Evolutionary conservation across 2,113 vertebrate genomes (phyloP), one percentile per base, ranked within the genome.

Genomic region (Colinus virginianus): DNA sequence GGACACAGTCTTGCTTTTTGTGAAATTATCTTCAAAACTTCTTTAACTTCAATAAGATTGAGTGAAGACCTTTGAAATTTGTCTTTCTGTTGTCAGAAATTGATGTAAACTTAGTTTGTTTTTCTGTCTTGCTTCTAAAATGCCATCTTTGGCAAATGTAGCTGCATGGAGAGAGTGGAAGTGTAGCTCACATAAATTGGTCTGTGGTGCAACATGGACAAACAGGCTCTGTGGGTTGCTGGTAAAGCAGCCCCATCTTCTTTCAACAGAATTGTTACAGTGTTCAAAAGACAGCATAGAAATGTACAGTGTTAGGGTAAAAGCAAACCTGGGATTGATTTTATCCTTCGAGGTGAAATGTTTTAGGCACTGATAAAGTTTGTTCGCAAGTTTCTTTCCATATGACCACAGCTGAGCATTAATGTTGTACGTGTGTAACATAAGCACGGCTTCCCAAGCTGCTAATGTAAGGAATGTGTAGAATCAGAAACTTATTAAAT

Each of bases 21-120:
- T 68, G 36, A 80, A 94, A 79, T 71, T 21, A 68, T 15, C n/a
- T 71, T 36, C 12, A 61, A 80, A 94, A 83, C 64, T 56, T 66
- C 9, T 1, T 4, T 43, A 1, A 38, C 8, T 78, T 74, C 5
- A 83, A 28, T 58, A 26, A 16, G 18, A 22, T 6, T 40, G 19
- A 6, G 11, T 34, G 84, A 76, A 90, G 14, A 71, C 30, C 17
- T 78, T 56, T 89, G 70, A 78, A 75, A 64, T 79, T 62, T 90
- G 18, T 38, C 12, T 19, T 78, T 78, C 34, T 81, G 6, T 40
- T 74, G 21, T 0, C 79, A 7, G 59, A 30, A 82, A 83, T 40
- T 79, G 64, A 67, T 75, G 55, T 9, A 56, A 75, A 48, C 25
- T 8, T 78, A 13, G 18, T 22, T 36, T 30, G 36, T 1, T 30